These are phyloP conservation scores for Ptiloglossa arizonensis DNA, from an alignment of 1,140 invertebrate genomes.

Conservation along the genomic window DNA sequence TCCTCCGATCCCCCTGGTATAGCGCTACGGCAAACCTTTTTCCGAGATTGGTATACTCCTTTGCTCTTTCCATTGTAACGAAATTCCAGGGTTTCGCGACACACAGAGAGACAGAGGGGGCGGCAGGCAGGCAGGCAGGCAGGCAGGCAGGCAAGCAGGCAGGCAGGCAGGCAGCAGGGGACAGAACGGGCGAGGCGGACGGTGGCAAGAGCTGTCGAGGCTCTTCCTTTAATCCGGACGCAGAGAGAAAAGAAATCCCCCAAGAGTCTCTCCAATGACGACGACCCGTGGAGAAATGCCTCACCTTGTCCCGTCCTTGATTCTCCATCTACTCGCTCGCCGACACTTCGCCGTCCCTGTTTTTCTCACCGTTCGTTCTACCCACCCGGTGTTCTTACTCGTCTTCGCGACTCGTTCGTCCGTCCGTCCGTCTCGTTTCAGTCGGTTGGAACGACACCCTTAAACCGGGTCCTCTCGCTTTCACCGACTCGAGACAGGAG, in stretches of 20 bases:
- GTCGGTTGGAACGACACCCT: slow-evolving; percentile 22
- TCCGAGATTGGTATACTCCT: slow-evolving; percentile 56
- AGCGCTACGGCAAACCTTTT: slow-evolving; percentile 27
- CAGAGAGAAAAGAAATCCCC: slow-evolving; percentile 55
- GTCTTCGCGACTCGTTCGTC: not conserved
- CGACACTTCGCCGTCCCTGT: slow-evolving; percentile 28
- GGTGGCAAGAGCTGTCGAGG: slow-evolving; percentile 32
- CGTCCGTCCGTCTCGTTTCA: not conserved
- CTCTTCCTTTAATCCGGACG: slow-evolving; percentile 57
- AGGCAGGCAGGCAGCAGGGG: no score
- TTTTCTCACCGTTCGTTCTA: not conserved
- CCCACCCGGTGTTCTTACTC: no score
- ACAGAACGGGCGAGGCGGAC: no score
- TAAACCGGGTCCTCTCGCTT: slow-evolving; percentile 54
- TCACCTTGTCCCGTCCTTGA: slow-evolving; percentile 39
- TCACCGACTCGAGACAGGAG: slow-evolving; percentile 45
- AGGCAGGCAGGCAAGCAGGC: no score
- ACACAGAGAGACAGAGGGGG: slow-evolving; percentile 2
- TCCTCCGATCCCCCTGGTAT: not conserved
- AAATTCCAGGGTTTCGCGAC: slow-evolving; percentile 52
- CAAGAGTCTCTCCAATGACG: slow-evolving; percentile 45
- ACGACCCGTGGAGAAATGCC: slow-evolving; percentile 45
- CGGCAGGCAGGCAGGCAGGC: no score
- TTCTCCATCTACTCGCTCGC: slow-evolving; percentile 28
- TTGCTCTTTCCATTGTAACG: slow-evolving; percentile 44